These are phyloP conservation scores for Nylanderia fulva DNA, from an alignment of 1,140 invertebrate species.

Conservation along the genomic window DNA sequence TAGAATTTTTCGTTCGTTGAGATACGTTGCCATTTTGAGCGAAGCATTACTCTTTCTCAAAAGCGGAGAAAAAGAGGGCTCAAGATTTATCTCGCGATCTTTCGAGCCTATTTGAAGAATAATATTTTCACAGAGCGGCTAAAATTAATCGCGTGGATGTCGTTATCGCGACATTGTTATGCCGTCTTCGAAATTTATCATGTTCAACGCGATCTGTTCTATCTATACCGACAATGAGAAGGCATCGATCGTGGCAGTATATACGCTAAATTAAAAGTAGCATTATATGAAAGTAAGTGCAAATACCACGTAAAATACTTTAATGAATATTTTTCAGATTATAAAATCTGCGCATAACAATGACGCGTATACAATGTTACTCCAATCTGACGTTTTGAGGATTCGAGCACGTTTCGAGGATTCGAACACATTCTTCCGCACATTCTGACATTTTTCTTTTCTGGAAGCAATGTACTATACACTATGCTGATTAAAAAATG, in stretches of 20 bases:
- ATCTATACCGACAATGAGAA: conserved; percentile 57
- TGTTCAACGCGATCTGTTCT: conserved; percentile 38
- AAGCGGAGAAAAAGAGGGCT: conserved; percentile 5
- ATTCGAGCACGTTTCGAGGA: conserved; percentile 6
- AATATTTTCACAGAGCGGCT: neutral
- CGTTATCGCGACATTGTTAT: neutral
- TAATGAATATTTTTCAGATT: conserved; percentile 39
- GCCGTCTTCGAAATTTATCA: conserved; percentile 36
- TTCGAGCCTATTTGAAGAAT: conserved; percentile 9
- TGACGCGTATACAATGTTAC: neutral
- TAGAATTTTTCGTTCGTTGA: conserved; percentile 70
- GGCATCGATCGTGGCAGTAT: conserved; percentile 65
- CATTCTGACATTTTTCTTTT: neutral
- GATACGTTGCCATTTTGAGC: conserved; percentile 60
- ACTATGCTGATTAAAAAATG: conserved; percentile 65
- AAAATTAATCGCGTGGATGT: conserved; percentile 8
- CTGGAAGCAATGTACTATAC: conserved; percentile 18
- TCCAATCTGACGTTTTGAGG: conserved; percentile 4
- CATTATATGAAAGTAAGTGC: conserved; percentile 65
- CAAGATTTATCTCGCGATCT: conserved; percentile 21
- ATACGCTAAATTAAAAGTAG: conserved; percentile 68
- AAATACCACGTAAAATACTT: conserved; percentile 43
- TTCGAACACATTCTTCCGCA: neutral
- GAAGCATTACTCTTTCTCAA: conserved; percentile 44
- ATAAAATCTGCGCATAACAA: conserved; percentile 14